Percentiles rank a stretch among this genome's conserved stretches.
phyloP scores from a whole-genome alignment of 2,888 invertebrate species.

The Lasioglossum malachurum region DNA sequence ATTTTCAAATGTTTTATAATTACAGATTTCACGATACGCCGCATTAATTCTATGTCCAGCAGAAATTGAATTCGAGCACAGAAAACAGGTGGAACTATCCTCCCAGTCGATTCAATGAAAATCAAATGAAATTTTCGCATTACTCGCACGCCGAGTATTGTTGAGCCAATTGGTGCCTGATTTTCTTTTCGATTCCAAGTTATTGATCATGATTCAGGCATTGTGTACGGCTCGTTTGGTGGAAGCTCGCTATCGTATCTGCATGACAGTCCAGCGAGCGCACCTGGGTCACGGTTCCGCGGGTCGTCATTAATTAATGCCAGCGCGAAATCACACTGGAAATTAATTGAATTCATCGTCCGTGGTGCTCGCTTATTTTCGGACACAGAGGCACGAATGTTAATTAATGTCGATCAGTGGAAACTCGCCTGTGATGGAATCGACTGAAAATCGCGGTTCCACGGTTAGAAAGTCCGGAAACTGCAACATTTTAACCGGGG shows the following conservation, averaged over 20 bases:
- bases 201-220: background rate
- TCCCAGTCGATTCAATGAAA: background rate
- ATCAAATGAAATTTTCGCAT: background rate
- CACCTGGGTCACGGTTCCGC: background rate
- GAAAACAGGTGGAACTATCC: background rate
- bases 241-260: background rate
- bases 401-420: slow-evolving; percentile 40
- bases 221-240: background rate
- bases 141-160: background rate
- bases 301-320: slow-evolving; percentile 31
- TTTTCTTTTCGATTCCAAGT: background rate
- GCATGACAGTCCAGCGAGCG: background rate
- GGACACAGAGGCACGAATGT: slow-evolving; percentile 22
- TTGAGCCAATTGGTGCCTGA: background rate
- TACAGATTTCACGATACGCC: background rate
- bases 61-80: background rate
- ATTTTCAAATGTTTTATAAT: background rate
- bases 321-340: slow-evolving; percentile 5
- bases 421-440: background rate
- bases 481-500: background rate
- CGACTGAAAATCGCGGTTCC: background rate
- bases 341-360: slow-evolving; percentile 38
- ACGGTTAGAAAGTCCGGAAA: background rate
- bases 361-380: slow-evolving; percentile 27
- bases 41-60: background rate